Evolutionary conservation across 1,140 invertebrate genomes (phyloP), one percentile per base, ranked within the genome.

Genomic region (Grapholita molesta): DNA sequence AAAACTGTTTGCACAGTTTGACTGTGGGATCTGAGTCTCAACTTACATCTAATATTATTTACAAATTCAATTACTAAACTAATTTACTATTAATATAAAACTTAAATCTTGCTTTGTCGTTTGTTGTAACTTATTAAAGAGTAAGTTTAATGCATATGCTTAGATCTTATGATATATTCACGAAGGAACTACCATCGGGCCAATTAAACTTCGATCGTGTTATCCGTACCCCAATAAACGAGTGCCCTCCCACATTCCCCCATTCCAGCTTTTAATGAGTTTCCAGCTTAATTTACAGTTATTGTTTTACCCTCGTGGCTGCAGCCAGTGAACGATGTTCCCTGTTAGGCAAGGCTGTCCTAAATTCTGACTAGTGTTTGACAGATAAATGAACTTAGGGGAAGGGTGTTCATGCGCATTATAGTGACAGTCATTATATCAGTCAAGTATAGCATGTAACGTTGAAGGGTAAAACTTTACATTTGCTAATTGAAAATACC

Each of bases 271-370:
- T 84, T 84, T 88, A 90, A 90, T 84, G 88, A 90, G 88, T 90
- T 88, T 86, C 71, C 71, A 83, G 78, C 73, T 84, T 82, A 88
- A 86, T 89, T 86, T 87, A 88, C 85, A 81, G 84, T 87, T 88
- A 89, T 89, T 89, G 85, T 89, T 87, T 83, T 77, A 83, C 77
- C 82, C 80, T 75, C 70, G 72, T 73, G 74, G 70, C 76, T 67
- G 76, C 77, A 75, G 55, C 55, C 55, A n/a, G 55, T 28, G 25
- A 61, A 61, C 55, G 55, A 61, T 61, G 55, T 61, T 61, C 12
- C 55, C 55, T 30, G 55, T 61, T 61, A 61, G 55, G 18, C 15
- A 15, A 32, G 28, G 25, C 25, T 61, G 55, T 61, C 25, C 55
- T 61, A 61, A 61, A 61, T 61, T 61, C 28, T 61, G 55, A 61